Evolutionary conservation across 37 sponge, comb jelly and placozoan genomes (phyloP).

Genomic region (Geodia barretti): DNA sequence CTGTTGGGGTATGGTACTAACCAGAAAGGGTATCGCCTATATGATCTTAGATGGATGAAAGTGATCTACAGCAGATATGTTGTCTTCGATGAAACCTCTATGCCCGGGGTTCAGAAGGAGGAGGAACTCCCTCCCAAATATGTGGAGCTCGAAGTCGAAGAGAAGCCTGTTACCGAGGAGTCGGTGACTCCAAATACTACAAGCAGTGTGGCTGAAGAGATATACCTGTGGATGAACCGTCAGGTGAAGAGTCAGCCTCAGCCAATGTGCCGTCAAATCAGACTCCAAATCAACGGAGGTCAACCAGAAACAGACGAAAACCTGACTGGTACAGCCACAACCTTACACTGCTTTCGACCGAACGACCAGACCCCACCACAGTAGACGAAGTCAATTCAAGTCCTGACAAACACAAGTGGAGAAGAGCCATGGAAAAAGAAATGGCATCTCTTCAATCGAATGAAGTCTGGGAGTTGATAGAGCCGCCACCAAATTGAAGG

Average conservation of each 20-base stretch:
- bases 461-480: conserved; percentile 17
- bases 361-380: no score
- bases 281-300: conserved; percentile 12
- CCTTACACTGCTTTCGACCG: conserved; percentile 10
- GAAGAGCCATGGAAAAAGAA: not conserved
- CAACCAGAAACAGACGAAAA: conserved; percentile 24
- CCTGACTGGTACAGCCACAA: conserved; percentile 57
- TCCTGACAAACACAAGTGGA: conserved; percentile 19
- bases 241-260: no score
- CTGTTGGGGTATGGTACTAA: no score
- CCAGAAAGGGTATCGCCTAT: conserved; percentile 52
- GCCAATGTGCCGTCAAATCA: no score
- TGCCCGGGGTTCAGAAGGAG: conserved; percentile 14
- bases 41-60: conserved; percentile 28
- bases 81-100: conserved; percentile 9
- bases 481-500: not conserved
- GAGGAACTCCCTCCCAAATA: not conserved
- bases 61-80: conserved; percentile 36
- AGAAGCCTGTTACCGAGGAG: not conserved
- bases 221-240: no score
- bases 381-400: no score
- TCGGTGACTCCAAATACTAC: not conserved
- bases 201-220: no score
- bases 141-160: not conserved
- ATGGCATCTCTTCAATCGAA: conserved; percentile 14